phyloP scores from a whole-genome alignment of 2,888 invertebrate genomes.

The Scaptodrosophila latifasciaeformis region DNA sequence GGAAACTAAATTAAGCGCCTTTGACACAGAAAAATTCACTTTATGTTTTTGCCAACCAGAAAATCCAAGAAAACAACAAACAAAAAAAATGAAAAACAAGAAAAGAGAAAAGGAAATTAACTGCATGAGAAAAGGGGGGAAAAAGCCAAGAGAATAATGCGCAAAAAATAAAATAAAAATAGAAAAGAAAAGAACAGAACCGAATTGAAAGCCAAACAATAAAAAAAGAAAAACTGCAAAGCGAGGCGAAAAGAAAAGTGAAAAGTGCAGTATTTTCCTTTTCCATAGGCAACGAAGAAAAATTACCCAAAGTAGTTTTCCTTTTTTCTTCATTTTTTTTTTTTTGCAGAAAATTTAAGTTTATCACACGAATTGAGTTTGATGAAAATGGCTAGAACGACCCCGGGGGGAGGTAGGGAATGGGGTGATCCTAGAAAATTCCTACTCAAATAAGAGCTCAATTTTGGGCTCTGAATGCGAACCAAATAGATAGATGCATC shows the following conservation, averaged over 20 bases:
- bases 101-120: slow-evolving; percentile 32
- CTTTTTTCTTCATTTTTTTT: not conserved
- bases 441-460: too few relatives aligned
- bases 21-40: slow-evolving; percentile 65
- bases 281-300: slow-evolving; percentile 21
- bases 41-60: slow-evolving; percentile 13
- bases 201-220: slow-evolving; percentile 38
- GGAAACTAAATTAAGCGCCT: slow-evolving; percentile 62
- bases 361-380: slow-evolving; percentile 62
- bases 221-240: too few relatives aligned
- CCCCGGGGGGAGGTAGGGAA: too few relatives aligned
- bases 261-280: too few relatives aligned
- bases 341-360: slow-evolving; percentile 42
- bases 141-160: not conserved
- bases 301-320: slow-evolving; percentile 52
- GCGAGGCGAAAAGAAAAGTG: slow-evolving; percentile 2
- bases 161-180: slow-evolving; percentile 37
- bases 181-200: slow-evolving; percentile 25
- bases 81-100: slow-evolving; percentile 1
- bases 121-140: slow-evolving; percentile 22
- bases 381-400: slow-evolving; percentile 31
- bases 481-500: slow-evolving; percentile 66
- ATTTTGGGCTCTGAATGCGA: too few relatives aligned
- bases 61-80: slow-evolving; percentile 12
- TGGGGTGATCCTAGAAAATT: too few relatives aligned